Evolutionary conservation across 2,888 invertebrate genomes (phyloP), one percentile per base, ranked within the genome.

Genomic region (Ellobium chinense): DNA sequence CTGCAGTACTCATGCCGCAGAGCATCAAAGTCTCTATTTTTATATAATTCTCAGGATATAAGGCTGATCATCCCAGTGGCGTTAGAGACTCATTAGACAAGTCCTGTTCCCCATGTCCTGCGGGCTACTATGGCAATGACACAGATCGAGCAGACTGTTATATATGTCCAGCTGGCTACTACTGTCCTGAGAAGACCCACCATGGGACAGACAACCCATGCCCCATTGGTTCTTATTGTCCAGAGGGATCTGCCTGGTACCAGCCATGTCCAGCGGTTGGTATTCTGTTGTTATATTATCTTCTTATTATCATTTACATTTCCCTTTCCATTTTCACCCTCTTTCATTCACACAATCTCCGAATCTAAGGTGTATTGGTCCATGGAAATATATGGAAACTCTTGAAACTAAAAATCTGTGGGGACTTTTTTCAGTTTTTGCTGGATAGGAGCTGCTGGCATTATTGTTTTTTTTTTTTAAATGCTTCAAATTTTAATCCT

Each of bases 161-260:
- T 36, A 80, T 87, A 0, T 92, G 92, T 75, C 91, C 91, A 7
- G 88, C 88, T 21, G 92, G 92, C 7, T 92, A 89, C 83, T 92
- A 91, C 86, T 92, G 92, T 79, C 91, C 91, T 1, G 87, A 74
- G 31, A 91, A 90, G 12, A 90, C 90, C 1, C 87, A 88, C 1
- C 83, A 90, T 81, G 88, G 89, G 27, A 85, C 87, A 37, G 81
- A 84, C 24, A 86, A 90, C 73, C 87, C 87, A 1, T 91, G 91
- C 78, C 84, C 85, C 4, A 81, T 85, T 27, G 91, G 91, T 2
- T 86, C 86, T 24, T 91, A 90, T 72, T 91, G 91, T 72, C 91
- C 92, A 9, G 76, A 77, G 1, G 89, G 88, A 5, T 88, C 90
- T 7, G 79, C 81, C 5, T 73, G 82, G 18, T 84, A 86, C 7